Base-by-base conservation (phyloP, 1,140 invertebrate genomes). In the Heterodera schachtii region DNA sequence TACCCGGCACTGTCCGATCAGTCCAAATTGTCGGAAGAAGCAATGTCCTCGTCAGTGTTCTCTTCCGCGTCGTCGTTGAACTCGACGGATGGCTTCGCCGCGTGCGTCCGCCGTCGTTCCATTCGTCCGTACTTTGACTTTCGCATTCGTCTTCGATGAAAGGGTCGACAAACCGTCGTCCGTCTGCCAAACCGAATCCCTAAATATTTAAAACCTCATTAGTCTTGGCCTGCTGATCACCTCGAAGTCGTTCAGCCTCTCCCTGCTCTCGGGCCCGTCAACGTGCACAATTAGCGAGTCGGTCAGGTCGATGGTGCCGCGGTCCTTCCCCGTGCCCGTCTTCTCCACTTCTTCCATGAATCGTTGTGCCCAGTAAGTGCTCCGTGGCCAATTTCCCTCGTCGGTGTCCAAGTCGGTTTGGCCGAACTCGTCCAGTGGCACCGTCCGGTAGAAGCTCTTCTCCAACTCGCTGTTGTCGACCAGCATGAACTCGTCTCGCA, bases 121-220 rank as follows among this genome's bases (percentile, higher is more conserved):
- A 64, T 1, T 66, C 21, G 70, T 16, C 41, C 13, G 77, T 78
- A 43, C 31, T 44, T 11, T 69, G 49, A 69, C 64, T 78, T 49
- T 78, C 77, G 46, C 64, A 78, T 8, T 78, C 77, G 31, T 78
- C 69, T 31, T 78, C 77, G 49, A 52, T 78, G 49, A 78, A 78
- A n/a, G 64, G 9, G 11, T 71, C 69, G 41, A 71, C 69, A n/a
- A 21, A 31, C 3, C 77, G 70, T 71, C 44, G 49, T 43, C 83
- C 70, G n/a, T 82, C 83, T 43, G 84, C 41, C 57, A 83, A 57
- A 47, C 71, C 82, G 81, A 83, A 83, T 84, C 84, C 71, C 81
- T 81, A 21, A 80, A 81, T 21, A 31, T 0, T 31, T 31, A 31
- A 31, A 31, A 31, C 31, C 31, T 31, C 31, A 31, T n/a, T 79